Evolutionary conservation across 2,113 vertebrate species (phyloP).

Genomic region (Macrotis lagotis): DNA sequence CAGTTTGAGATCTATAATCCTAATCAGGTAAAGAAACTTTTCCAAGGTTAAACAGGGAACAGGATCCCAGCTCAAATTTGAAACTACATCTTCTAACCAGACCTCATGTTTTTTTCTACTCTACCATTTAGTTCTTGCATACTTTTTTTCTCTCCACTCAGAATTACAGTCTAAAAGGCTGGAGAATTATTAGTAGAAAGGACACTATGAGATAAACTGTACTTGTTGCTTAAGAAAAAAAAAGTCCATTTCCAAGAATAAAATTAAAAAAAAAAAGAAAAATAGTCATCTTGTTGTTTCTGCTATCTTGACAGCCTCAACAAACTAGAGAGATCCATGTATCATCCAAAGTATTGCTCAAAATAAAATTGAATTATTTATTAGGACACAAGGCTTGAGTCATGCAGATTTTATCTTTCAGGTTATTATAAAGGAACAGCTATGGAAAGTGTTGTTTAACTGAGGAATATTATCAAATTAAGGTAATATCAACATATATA

Average conservation of each 20-base stretch:
- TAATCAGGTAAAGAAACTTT: background rate
- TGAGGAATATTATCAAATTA: conserved; percentile 38
- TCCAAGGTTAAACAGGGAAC: background rate
- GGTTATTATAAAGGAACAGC: conserved; percentile 30
- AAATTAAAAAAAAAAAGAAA: conserved; percentile 57
- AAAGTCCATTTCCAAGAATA: conserved; percentile 16
- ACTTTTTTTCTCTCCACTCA: conserved; percentile 29
- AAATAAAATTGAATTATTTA: conserved; percentile 45
- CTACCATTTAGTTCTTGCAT: background rate
- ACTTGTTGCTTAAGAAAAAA: conserved; percentile 1
- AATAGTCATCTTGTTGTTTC: background rate
- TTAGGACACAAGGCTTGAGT: conserved; percentile 36
- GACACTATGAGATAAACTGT: conserved; percentile 29
- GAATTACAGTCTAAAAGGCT: conserved; percentile 27
- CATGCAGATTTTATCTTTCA: conserved; percentile 47
- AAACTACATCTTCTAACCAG: background rate
- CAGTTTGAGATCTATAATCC: background rate
- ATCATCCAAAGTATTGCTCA: conserved; percentile 1
- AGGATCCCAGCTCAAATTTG: background rate
- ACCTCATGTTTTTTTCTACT: background rate
- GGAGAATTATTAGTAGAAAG: background rate
- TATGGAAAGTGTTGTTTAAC: conserved; percentile 49
- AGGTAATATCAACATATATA: conserved; percentile 10
- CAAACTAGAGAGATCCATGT: background rate
- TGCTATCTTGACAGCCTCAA: background rate